Base-by-base conservation (phyloP, 1,140 invertebrate genomes). In the Drosophila lacteicornis region DNA sequence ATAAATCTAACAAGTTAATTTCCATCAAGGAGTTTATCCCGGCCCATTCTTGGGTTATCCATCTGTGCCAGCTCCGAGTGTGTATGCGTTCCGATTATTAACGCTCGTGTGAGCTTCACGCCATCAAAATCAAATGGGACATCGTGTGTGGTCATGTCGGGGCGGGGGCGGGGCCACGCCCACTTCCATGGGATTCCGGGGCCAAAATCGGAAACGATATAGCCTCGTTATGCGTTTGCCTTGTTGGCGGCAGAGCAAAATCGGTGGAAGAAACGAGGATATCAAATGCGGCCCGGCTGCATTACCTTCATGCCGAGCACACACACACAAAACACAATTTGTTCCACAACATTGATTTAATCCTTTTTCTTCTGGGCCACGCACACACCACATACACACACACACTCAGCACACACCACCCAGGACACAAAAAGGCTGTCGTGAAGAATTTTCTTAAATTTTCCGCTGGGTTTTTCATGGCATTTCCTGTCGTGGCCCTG, bases 341-440 rank as follows among this genome's bases (percentile, higher is more conserved):
- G 75, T 79, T 79, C 77, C 77, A 79, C 58, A 79, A 79, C 77
- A 79, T 79, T 79, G 77, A 79, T 79, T 79, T 79, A 79, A 79
- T 79, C 77, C 77, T 79, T 79, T 79, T 79, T 79, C 56, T 77
- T 77, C 56, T 40, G 62, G 47, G 56, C 55, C 75, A 77, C 36
- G 55, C 74, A 75, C 50, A 77, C 74, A 58, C 27, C 50, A 49
- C 75, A 76, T 38, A 40, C 40, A 45, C 49, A 22, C 19, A 0
- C 19, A 53, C 27, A 33, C 17, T 4, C n/a, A 9, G 7, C 17
- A 61, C 51, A n/a, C 53, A 42, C 19, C 17, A 30, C n/a, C n/a
- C 13, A 57, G 30, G 30, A 75, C 50, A 63, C 13, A 77, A 62
- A 67, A 61, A 46, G 74, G 61, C 74, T 53, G 65, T 63, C 63